Base-by-base conservation (phyloP, 2,113 vertebrate species). In the Haemorhous mexicanus region DNA sequence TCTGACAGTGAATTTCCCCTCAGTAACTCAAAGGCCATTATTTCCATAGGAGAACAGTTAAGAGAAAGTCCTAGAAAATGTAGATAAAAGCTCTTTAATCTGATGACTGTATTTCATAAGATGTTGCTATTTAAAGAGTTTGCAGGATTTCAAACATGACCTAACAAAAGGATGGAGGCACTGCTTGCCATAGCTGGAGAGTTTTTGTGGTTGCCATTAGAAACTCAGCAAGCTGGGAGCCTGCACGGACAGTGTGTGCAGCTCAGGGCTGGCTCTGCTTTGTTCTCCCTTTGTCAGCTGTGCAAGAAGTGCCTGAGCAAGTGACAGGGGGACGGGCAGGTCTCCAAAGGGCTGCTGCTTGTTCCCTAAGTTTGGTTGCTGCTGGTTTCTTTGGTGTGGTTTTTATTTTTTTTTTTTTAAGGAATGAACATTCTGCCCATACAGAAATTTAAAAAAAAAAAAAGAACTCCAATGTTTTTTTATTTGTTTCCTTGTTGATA, bases 201-300 rank as follows among this genome's bases (percentile, higher is more conserved):
- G 49, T 78, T 90, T 96, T 74, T 87, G 94, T 74, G 70, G 98
- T 98, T 98, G 98, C 97, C 90, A 87, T 73, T 93, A 97, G 98
- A 97, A 97, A 98, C 97, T 39, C 76, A 49, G 89, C 22, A 70
- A 76, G 81, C 92, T 95, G 76, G 78, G 97, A 97, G 93, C 84
- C 83, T 63, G 85, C 75, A 89, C 12, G 93, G 87, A 32, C 89
- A 69, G 19, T 43, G 32, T 63, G 32, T 73, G 83, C 78, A 50
- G 94, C 80, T 28, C 61, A 64, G 19, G 64, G 92, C 88, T 95
- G 47, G 32, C 35, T 53, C 81, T 95, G 81, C 62, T 89, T 86
- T 67, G 47, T 52, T 50, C 52, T 56, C 32, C 93, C 87, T 96
- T 89, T 95, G 82, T 85, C 81, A 92, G 56, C 55, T 28, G 39